Evolutionary conservation across 2,797 vertebrate genomes (phyloP), one percentile per base, ranked within the genome.

Genomic region (Phataginus tetradactyla): DNA sequence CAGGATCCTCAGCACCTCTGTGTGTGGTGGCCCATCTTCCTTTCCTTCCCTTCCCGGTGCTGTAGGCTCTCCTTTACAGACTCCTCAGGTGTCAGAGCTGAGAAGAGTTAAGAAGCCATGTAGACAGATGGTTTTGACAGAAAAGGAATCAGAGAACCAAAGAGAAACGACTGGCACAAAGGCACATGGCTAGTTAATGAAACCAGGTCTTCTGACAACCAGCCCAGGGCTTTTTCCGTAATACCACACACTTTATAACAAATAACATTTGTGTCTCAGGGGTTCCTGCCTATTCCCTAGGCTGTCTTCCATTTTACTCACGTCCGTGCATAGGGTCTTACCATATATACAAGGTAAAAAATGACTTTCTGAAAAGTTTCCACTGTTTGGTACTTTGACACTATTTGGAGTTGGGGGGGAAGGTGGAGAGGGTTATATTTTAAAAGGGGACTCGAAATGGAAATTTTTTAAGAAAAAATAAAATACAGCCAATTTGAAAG

Each of bases 401-500:
- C 45, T 45, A 45, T 45, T 45, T 45, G 45, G 45, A 12, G 45
- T 45, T 45, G 45, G 9, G 0, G 39, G 51, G 66, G 42, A 27
- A 7, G 27, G 10, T 49, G 15, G 57, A 1, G 69, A 32, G 20
- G 55, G 45, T 23, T 69, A 25, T 66, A 53, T 86, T 93, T 89
- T 94, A 80, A 93, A 83, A 89, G 66, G n/a, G 15, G 15, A 63
- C 53, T 85, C 3, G 20, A 77, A 77, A 68, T 80, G 66, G 75
- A 83, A 86, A 63, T 39, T 94, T 27, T 93, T 89, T 63, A 57
- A 68, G 63, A 84, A 72, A 45, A 94, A 93, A 83, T 94, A 95
- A 94, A 96, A 87, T 94, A 95, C 5, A 89, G 68, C 32, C 63
- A 85, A 69, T 68, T 81, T 75, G 9, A 94, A 95, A 95, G 83